phyloP scores from a whole-genome alignment of 2,888 invertebrate species.

The Prostheceraeus crozeri region DNA sequence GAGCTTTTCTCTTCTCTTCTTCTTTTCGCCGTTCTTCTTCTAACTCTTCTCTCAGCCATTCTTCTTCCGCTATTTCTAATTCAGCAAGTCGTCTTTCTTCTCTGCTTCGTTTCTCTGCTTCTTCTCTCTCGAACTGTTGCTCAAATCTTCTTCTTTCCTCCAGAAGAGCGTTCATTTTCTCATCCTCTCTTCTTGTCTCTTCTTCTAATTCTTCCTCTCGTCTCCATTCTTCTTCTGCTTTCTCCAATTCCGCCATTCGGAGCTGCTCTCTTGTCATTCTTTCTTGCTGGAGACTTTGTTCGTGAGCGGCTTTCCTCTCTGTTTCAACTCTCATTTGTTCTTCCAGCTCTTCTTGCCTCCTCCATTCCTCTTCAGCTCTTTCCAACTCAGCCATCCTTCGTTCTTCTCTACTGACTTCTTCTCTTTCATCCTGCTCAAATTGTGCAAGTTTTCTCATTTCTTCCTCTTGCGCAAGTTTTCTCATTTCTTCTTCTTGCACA shows the following conservation, averaged over 20 bases:
- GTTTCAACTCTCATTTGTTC: not conserved
- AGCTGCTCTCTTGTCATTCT: not conserved
- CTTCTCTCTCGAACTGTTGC: not conserved
- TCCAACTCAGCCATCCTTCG: not conserved
- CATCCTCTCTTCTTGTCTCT: slow-evolving; percentile 3
- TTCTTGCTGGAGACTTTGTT: not conserved
- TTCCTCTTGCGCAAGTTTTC: not conserved
- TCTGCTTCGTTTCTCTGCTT: not conserved
- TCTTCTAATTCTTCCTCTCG: not conserved
- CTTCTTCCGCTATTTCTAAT: not conserved
- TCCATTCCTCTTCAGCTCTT: not conserved
- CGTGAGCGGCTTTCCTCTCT: not conserved
- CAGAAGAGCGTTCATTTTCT: not conserved
- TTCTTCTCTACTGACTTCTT: not conserved
- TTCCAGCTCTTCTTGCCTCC: not conserved
- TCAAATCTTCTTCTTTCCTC: not conserved
- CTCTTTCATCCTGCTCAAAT: not conserved
- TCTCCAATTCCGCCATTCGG: not conserved
- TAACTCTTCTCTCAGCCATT: not conserved
- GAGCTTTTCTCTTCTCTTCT: slow-evolving; percentile 3
- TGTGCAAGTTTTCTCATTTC: not conserved
- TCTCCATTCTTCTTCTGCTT: not conserved
- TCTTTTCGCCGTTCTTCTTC: not conserved
- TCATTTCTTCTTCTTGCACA: not conserved
- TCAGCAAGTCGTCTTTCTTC: not conserved